These are phyloP conservation scores for Blomia tropicalis DNA, from an alignment of 2,888 invertebrate species.

Conservation along the genomic window DNA sequence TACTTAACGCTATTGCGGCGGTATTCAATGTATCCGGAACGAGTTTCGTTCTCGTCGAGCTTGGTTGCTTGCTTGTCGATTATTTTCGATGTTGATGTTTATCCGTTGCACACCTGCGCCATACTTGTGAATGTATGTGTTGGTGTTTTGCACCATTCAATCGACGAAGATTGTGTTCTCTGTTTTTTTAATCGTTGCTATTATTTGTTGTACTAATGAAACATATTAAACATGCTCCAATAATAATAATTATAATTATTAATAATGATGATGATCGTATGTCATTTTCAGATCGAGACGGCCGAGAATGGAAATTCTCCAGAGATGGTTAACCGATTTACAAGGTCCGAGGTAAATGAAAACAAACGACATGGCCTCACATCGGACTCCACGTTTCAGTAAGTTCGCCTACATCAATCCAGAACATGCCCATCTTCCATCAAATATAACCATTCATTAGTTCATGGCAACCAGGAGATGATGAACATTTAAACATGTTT, in stretches of 20 bases:
- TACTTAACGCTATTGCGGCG: too few species aligned
- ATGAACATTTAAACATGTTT: neutral
- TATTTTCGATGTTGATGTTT: too few species aligned
- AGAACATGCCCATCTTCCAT: neutral
- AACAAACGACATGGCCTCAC: neutral
- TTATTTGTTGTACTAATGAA: neutral
- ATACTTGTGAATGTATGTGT: too few species aligned
- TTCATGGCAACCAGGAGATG: neutral
- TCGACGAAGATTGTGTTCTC: too few species aligned
- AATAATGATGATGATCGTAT: neutral
- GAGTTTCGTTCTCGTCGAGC: too few species aligned
- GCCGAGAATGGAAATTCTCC: neutral
- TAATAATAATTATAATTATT: neutral
- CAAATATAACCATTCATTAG: neutral
- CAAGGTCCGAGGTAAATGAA: neutral
- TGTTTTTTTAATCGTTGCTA: too few species aligned
- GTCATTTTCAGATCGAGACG: neutral
- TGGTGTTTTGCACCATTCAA: too few species aligned
- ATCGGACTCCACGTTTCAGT: conserved; percentile 1
- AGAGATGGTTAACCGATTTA: neutral
- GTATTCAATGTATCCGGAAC: too few species aligned
- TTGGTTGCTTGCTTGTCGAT: too few species aligned
- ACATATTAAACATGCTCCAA: neutral
- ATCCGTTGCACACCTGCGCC: too few species aligned
- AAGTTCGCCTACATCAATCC: too few species aligned